These are phyloP conservation scores for Cheilosia vulpina DNA, from an alignment of 2,888 invertebrate species.

Conservation along the genomic window DNA sequence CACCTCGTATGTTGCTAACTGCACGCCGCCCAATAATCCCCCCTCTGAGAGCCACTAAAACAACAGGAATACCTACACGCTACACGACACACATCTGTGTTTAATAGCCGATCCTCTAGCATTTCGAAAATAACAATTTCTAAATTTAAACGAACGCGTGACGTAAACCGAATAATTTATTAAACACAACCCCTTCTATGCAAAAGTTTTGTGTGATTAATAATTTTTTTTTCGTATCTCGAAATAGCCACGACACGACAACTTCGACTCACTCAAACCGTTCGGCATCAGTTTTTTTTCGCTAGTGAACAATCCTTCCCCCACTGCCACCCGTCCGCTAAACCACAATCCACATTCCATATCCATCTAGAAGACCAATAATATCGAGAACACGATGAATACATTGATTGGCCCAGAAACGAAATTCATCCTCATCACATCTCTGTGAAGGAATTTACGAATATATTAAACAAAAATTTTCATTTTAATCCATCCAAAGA, in stretches of 20 bases:
- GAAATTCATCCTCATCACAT: not conserved
- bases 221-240: slow-evolving; percentile 33
- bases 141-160: slow-evolving; percentile 36
- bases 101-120: slow-evolving; percentile 29
- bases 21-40: slow-evolving; percentile 3
- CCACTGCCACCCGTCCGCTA: no score
- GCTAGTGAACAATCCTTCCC: no score
- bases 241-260: slow-evolving; percentile 43
- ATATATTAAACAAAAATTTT: not conserved
- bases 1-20: slow-evolving; percentile 25
- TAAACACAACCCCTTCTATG: slow-evolving; percentile 47
- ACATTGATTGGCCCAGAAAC: no score
- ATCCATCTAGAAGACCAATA: no score
- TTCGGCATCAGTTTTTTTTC: slow-evolving; percentile 7
- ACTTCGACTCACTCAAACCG: not conserved
- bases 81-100: slow-evolving; percentile 24
- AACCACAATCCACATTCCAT: no score
- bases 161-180: slow-evolving; percentile 58
- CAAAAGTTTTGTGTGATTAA: slow-evolving; percentile 42
- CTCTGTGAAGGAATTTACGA: not conserved
- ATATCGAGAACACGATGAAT: no score
- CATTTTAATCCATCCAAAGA: not conserved
- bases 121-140: slow-evolving; percentile 43
- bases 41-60: not conserved
- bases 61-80: slow-evolving; percentile 2